phyloP scores from a whole-genome alignment of 2,113 vertebrate genomes.

The Actenoides hombroni region DNA sequence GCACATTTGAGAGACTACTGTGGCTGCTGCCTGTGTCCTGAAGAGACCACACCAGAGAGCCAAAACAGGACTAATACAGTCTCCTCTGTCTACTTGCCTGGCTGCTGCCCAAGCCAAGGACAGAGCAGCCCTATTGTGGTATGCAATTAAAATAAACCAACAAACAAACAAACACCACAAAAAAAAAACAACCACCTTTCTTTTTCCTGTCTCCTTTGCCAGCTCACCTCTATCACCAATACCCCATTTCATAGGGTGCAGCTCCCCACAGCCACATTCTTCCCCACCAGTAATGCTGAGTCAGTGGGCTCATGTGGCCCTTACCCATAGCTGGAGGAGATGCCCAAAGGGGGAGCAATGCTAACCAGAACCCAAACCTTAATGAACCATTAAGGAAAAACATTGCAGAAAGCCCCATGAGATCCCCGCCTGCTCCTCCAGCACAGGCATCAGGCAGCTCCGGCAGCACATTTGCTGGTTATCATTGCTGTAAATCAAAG shows the following conservation, averaged over 20 bases:
- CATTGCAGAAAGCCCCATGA: neutral
- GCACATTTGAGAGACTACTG: neutral
- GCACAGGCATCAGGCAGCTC: neutral
- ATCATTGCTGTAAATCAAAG: conserved; percentile 17
- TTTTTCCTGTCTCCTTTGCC: neutral
- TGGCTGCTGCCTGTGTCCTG: neutral
- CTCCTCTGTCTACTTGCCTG: neutral
- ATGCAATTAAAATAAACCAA: neutral
- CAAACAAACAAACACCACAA: neutral
- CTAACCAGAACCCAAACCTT: neutral
- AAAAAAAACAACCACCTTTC: neutral
- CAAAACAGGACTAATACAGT: neutral
- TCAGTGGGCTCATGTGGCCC: neutral
- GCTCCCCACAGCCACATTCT: neutral
- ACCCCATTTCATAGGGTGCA: neutral
- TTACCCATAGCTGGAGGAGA: neutral
- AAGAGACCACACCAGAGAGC: neutral
- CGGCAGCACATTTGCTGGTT: neutral
- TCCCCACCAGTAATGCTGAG: rapidly evolving
- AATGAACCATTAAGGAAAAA: neutral
- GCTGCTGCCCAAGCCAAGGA: neutral
- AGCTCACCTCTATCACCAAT: neutral
- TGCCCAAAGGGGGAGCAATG: neutral
- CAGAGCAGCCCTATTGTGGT: neutral
- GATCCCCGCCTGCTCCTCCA: neutral